These are phyloP conservation scores for Agriopis aurantiaria DNA, from an alignment of 2,888 invertebrate genomes.

Conservation along the genomic window DNA sequence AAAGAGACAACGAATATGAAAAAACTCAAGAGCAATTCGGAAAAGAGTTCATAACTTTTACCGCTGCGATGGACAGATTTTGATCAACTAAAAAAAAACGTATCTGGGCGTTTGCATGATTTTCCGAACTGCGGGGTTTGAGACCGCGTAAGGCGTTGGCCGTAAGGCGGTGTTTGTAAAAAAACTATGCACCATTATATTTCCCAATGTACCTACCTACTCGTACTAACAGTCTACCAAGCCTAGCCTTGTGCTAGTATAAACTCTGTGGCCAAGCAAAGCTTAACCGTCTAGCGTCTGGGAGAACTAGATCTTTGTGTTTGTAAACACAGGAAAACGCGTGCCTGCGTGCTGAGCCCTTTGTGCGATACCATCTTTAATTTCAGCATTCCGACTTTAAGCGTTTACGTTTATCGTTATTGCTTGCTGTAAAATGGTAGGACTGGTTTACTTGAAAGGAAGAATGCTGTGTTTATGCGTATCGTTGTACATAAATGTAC, in stretches of 20 bases:
- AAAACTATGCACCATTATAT: slow-evolving; percentile 1
- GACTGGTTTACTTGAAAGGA: slow-evolving; percentile 27
- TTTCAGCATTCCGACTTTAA: slow-evolving; percentile 53
- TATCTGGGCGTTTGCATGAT: too few species aligned
- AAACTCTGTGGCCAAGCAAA: not conserved
- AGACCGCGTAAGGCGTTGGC: too few species aligned
- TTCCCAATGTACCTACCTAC: not conserved
- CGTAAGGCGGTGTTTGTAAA: slow-evolving; percentile 8
- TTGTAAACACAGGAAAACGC: slow-evolving; percentile 39
- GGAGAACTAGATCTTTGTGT: slow-evolving; percentile 33
- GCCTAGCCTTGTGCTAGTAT: too few species aligned
- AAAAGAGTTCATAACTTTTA: too few species aligned
- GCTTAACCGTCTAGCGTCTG: slow-evolving; percentile 20
- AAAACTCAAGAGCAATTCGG: too few species aligned
- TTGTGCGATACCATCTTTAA: slow-evolving; percentile 61
- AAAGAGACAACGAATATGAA: too few species aligned
- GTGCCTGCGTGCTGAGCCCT: slow-evolving; percentile 55
- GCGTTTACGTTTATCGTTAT: slow-evolving; percentile 42
- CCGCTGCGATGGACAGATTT: too few species aligned
- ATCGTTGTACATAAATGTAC: not conserved
- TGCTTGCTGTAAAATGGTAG: slow-evolving; percentile 29
- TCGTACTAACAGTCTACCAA: slow-evolving; percentile 1
- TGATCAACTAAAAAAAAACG: too few species aligned
- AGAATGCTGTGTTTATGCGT: slow-evolving; percentile 1
- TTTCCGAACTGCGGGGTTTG: too few species aligned